Conservation (phyloP, 2,113 vertebrate genomes). For the Boulengeromyrus knoepffleri region DNA sequence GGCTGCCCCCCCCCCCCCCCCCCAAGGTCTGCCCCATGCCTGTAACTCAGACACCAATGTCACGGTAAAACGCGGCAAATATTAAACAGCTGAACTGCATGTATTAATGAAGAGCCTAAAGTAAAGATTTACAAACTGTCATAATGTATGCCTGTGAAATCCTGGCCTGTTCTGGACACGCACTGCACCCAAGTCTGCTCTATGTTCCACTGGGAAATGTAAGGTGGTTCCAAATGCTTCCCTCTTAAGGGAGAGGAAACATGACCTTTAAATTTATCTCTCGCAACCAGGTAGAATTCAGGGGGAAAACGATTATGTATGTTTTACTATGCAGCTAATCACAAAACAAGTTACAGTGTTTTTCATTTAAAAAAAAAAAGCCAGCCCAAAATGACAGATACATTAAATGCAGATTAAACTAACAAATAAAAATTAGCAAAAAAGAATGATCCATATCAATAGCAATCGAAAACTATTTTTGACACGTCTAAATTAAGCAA, state of each 20-base stretch:
- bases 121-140: constrained; percentile 62
- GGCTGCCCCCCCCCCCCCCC: background rate
- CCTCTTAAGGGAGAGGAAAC: background rate
- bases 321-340: background rate
- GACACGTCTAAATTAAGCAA: background rate
- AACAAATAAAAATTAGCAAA: background rate
- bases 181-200: constrained; percentile 36
- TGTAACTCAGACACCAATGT: constrained; percentile 32
- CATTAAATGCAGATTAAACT: background rate
- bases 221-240: constrained; percentile 42
- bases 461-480: background rate
- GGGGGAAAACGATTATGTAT: background rate
- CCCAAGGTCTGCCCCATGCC: background rate
- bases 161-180: constrained; percentile 54
- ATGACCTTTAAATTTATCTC: background rate
- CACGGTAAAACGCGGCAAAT: constrained; percentile 46
- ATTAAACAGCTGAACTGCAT: constrained; percentile 56
- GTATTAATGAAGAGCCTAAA: constrained; percentile 61
- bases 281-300: background rate
- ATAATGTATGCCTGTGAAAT: constrained; percentile 72
- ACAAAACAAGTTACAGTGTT: background rate
- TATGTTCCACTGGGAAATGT: constrained; percentile 48
- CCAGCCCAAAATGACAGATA: background rate
- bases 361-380: background rate
- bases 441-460: background rate